Percentiles rank a stretch among this genome's conserved stretches.
Evolutionary conservation across 2,888 invertebrate genomes (phyloP).

Genomic region (Erannis defoliaria): DNA sequence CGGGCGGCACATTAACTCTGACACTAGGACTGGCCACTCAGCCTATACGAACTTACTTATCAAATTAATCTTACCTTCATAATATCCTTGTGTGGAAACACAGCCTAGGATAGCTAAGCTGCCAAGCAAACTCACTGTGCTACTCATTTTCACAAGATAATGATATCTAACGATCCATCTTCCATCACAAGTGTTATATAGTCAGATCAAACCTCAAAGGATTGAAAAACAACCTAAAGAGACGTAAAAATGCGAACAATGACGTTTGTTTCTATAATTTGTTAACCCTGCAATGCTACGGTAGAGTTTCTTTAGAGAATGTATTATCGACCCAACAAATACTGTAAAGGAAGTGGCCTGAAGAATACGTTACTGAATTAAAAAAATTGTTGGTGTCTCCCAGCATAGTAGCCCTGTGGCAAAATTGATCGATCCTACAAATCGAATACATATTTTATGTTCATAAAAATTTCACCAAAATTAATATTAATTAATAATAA

Average conservation of each 20-base stretch:
- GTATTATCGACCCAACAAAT: too few species aligned
- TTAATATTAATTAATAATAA: too few species aligned
- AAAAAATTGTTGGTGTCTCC: too few species aligned
- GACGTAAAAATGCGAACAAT: slow-evolving; percentile 34
- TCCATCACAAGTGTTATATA: slow-evolving; percentile 33
- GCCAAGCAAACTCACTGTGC: slow-evolving; percentile 45
- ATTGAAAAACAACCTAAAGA: slow-evolving; percentile 30
- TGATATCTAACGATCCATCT: slow-evolving; percentile 16
- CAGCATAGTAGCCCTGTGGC: too few species aligned
- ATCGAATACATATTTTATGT: too few species aligned
- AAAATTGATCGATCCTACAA: too few species aligned
- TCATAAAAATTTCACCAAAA: too few species aligned
- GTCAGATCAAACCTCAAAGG: slow-evolving; percentile 2
- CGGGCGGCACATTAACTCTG: too few species aligned
- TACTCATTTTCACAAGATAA: slow-evolving; percentile 44
- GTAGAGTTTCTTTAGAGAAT: too few species aligned
- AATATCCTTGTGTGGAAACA: slow-evolving; percentile 59
- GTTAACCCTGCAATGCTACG: slow-evolving; percentile 4
- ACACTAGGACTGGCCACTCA: too few species aligned
- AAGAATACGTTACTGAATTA: too few species aligned
- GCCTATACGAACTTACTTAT: not conserved
- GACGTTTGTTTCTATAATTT: slow-evolving; percentile 21
- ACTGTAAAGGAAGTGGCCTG: too few species aligned
- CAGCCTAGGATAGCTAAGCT: slow-evolving; percentile 51
- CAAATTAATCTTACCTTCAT: slow-evolving; percentile 60